phyloP scores from a whole-genome alignment of 1,140 invertebrate genomes.

The Ptiloglossa arizonensis region DNA sequence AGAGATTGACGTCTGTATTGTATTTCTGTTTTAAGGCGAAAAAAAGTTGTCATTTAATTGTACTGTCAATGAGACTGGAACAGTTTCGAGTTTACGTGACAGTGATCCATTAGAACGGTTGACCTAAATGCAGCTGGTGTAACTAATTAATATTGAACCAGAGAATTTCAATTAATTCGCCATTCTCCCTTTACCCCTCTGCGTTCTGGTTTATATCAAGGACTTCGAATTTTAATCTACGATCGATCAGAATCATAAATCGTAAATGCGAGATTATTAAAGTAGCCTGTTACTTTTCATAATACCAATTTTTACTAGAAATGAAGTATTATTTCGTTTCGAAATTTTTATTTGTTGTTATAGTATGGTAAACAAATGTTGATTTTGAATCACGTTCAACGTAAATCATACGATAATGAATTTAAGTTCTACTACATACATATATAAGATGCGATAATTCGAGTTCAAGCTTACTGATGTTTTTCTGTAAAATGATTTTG shows the following conservation, averaged over 20 bases:
- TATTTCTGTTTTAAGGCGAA: no score
- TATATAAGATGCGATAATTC: no score
- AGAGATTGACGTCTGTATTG: no score
- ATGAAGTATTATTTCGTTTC: no score
- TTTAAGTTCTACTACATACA: no score
- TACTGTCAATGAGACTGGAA: no score
- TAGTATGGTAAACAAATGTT: no score
- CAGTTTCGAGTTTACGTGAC: background rate
- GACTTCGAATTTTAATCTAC: background rate
- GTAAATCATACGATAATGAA: no score
- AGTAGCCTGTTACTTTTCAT: background rate
- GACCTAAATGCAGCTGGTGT: conserved; percentile 7
- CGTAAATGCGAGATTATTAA: background rate
- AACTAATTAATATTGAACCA: conserved; percentile 19
- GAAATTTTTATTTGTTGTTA: no score
- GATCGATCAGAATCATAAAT: conserved; percentile 5
- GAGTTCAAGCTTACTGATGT: background rate
- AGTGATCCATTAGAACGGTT: background rate
- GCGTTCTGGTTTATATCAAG: background rate
- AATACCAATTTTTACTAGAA: no score
- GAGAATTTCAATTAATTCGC: conserved; percentile 63
- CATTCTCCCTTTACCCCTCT: background rate
- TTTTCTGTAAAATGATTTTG: background rate
- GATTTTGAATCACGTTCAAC: no score
- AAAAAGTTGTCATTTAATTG: no score